Evolutionary conservation across 2,888 invertebrate genomes (phyloP), one percentile per base, ranked within the genome.

Genomic region (Patella pellucida): DNA sequence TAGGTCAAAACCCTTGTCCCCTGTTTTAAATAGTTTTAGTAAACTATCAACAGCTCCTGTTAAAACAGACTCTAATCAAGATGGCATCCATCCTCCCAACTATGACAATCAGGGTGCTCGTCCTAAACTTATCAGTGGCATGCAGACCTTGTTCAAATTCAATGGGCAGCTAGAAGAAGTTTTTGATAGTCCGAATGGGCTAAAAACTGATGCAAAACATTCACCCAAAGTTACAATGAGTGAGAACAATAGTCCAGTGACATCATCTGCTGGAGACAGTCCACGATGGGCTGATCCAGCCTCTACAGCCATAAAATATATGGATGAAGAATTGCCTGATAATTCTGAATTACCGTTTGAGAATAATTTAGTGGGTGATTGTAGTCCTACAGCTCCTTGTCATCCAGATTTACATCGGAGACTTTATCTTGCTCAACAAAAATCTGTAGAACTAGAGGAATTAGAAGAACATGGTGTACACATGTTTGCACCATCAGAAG

Each of bases 251-350:
- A 74, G 72, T 76, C 70, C 71, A 70, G 41, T 52, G 23, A 23
- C 67, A 50, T 62, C 71, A 23, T 68, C 52, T 31, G 68, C 68
- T n/a, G 76, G 68, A 19, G 72, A 71, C 51, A 77, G 77, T 16
- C 85, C 85, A 15, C 83, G 90, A 23, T 90, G 90, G 91, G 89
- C 90, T 3, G 90, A 89, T 78, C 89, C 88, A 41, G 90, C 89
- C 14, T 83, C 86, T 69, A 85, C 86, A 71, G 89, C 90, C n/a
- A 85, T 91, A 71, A 89, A 89, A 77, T 91, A 93, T 86, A 95
- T 95, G 76, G 95, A 95, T 83, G 95, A 95, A 73, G 90, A 91
- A 74, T 69, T 77, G 11, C 76, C 75, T 27, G 83, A 81, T 51
- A 76, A 56, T 5, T 78, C 81, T 23, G 82, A 82, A n/a, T 71